Conservation (phyloP, 2,113 vertebrate species). For the Rhynchomys soricoides region DNA sequence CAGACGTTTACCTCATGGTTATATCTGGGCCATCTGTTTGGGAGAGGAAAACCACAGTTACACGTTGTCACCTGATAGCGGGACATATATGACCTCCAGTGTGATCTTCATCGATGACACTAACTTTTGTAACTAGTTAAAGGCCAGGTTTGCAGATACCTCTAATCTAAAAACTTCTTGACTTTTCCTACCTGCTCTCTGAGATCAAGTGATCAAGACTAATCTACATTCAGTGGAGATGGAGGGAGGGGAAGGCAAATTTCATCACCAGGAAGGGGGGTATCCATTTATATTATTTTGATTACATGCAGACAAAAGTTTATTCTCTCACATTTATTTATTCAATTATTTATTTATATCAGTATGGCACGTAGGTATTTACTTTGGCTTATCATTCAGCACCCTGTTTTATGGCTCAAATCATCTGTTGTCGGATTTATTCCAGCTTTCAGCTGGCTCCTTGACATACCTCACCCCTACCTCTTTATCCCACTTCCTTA, state of each 20-base stretch:
- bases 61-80: background rate
- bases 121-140: background rate
- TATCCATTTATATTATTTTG: background rate
- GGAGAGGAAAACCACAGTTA: background rate
- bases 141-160: background rate
- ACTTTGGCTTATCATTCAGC: background rate
- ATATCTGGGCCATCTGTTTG: background rate
- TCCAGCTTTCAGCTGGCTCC: background rate
- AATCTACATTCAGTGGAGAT: background rate
- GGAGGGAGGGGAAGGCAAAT: background rate
- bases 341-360: slow-evolving; percentile 7
- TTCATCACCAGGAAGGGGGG: accelerated
- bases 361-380: background rate
- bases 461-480: background rate
- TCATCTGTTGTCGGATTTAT: background rate
- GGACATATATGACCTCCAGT: accelerated
- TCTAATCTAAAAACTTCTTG: background rate
- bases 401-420: background rate
- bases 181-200: background rate
- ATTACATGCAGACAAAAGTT: background rate
- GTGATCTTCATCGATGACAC: background rate
- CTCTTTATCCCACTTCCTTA: background rate
- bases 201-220: background rate
- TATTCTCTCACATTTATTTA: background rate
- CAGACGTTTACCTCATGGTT: background rate